phyloP scores from a whole-genome alignment of 2,888 invertebrate species.

The Campoletis raptor region DNA sequence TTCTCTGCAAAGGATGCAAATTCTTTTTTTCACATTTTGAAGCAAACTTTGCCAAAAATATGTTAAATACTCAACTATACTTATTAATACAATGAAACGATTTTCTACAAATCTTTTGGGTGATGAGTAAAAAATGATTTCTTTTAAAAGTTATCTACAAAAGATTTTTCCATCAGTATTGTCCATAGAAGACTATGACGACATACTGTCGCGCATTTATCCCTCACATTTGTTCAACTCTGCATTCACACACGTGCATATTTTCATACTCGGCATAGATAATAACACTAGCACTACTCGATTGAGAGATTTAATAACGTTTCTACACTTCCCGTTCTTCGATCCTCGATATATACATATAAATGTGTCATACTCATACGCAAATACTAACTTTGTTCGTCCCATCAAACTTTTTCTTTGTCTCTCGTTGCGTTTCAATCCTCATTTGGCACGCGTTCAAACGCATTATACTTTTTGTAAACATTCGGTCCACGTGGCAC shows the following conservation, averaged over 20 bases:
- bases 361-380: background rate
- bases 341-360: background rate
- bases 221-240: constrained; percentile 32
- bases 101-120: background rate
- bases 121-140: background rate
- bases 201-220: constrained; percentile 13
- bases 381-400: constrained; percentile 53
- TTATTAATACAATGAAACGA: background rate
- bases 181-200: constrained; percentile 26
- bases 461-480: constrained; percentile 49
- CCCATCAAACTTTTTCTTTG: constrained; percentile 58
- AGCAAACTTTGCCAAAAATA: background rate
- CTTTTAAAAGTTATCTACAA: background rate
- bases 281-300: constrained; percentile 24
- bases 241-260: constrained; percentile 13
- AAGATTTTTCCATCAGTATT: background rate
- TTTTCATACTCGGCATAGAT: constrained; percentile 26
- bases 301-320: constrained; percentile 56
- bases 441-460: constrained; percentile 60
- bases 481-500: constrained; percentile 55
- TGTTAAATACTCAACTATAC: background rate
- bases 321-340: constrained; percentile 5
- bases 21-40: background rate
- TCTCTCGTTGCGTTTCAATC: constrained; percentile 52
- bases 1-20: background rate